A percentile compares a stretch with the other conserved stretches of the same genome.
These are phyloP conservation scores for Ooceraea biroi DNA, from an alignment of 1,140 invertebrate genomes.

Conservation along the genomic window DNA sequence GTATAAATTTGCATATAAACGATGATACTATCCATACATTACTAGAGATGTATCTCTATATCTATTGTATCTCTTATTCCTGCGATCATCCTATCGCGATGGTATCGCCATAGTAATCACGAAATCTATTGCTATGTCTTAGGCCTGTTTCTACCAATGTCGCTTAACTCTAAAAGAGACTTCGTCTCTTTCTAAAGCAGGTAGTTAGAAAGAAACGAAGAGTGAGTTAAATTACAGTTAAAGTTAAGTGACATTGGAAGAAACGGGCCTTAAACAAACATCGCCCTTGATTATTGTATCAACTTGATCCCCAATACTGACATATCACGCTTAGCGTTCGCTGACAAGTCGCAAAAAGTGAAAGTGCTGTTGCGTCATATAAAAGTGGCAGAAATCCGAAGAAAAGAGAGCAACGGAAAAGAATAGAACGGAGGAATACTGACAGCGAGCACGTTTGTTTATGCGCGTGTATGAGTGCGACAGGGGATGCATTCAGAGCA, in stretches of 20 bases:
- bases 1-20: not conserved
- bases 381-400: constrained; percentile 61
- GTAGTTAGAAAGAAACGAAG: too few relatives aligned
- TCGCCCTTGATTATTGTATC: too few relatives aligned
- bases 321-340: not conserved
- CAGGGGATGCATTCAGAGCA: constrained; percentile 78
- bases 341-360: constrained; percentile 41
- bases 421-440: constrained; percentile 32
- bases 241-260: too few relatives aligned
- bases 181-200: too few relatives aligned
- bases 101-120: constrained; percentile 9
- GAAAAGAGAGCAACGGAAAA: constrained; percentile 34
- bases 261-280: too few relatives aligned
- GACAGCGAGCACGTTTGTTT: constrained; percentile 54
- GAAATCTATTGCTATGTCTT: constrained; percentile 28
- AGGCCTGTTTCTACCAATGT: too few relatives aligned
- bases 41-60: too few relatives aligned
- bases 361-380: constrained; percentile 56
- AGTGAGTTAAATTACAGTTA: too few relatives aligned
- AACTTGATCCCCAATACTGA: constrained; percentile 18
- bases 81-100: not conserved
- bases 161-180: too few relatives aligned
- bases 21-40: not conserved
- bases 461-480: constrained; percentile 60
- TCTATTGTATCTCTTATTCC: too few relatives aligned